These are phyloP conservation scores for Lasioglossum baleicum DNA, from an alignment of 1,140 invertebrate genomes.

Conservation along the genomic window DNA sequence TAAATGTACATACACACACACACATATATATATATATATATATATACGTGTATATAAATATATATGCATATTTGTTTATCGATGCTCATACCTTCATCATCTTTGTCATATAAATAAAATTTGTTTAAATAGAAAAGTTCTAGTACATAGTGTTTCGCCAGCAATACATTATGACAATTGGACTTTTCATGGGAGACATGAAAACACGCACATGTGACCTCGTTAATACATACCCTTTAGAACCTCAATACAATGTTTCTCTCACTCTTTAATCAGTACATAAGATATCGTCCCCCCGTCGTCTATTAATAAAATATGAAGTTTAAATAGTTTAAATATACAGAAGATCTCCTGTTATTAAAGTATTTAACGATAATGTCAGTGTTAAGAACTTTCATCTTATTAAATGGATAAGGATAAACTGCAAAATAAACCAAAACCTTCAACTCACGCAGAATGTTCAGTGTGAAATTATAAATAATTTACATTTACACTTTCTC, in stretches of 20 bases:
- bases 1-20: slow-evolving; percentile 31
- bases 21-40: too few species aligned
- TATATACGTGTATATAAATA: slow-evolving; percentile 12
- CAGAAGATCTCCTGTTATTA: slow-evolving; percentile 6
- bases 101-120: slow-evolving; percentile 41
- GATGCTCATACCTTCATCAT: not conserved
- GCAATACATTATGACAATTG: slow-evolving; percentile 31
- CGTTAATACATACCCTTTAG: slow-evolving; percentile 20
- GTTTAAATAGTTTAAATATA: slow-evolving; percentile 22
- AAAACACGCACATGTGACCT: slow-evolving; percentile 18
- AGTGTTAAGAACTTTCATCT: not conserved
- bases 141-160: slow-evolving; percentile 31
- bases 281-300: slow-evolving; percentile 2
- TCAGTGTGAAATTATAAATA: slow-evolving; percentile 38
- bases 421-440: slow-evolving; percentile 23
- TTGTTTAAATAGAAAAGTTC: slow-evolving; percentile 34
- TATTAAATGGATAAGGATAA: slow-evolving; percentile 2
- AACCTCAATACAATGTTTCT: slow-evolving; percentile 17
- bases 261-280: slow-evolving; percentile 25
- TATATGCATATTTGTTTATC: slow-evolving; percentile 7
- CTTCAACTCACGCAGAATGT: slow-evolving; percentile 8
- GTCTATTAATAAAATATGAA: slow-evolving; percentile 1
- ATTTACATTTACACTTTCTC: slow-evolving; percentile 46
- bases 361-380: slow-evolving; percentile 2
- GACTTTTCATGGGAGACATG: slow-evolving; percentile 23